Percentiles rank a stretch among this genome's conserved stretches.
phyloP scores from a whole-genome alignment of 2,888 invertebrate genomes.

The Pollenia angustigena region DNA sequence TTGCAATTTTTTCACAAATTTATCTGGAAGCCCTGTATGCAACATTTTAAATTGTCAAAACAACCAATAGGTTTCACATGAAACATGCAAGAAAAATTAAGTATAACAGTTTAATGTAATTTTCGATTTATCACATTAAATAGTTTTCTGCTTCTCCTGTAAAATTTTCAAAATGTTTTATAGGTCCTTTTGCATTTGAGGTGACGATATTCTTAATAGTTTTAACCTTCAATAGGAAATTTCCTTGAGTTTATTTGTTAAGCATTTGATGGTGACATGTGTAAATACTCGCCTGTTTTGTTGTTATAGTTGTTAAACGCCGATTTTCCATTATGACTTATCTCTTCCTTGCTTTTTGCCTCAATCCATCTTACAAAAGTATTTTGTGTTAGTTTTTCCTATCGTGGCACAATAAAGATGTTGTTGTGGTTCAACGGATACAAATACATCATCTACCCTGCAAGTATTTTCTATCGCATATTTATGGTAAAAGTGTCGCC shows the following conservation, averaged over 20 bases:
- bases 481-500: no score
- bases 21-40: no score
- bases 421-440: slow-evolving; percentile 24
- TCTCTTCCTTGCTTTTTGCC: neutral
- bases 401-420: neutral
- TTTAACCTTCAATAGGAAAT: slow-evolving; percentile 34
- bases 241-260: slow-evolving; percentile 55
- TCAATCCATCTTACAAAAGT: neutral
- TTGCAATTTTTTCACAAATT: no score
- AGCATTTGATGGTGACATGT: slow-evolving; percentile 63
- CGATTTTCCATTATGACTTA: neutral
- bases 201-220: slow-evolving; percentile 4
- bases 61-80: no score
- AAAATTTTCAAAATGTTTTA: no score
- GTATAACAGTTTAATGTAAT: no score
- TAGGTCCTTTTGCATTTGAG: no score
- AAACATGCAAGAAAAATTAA: no score
- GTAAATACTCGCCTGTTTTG: slow-evolving; percentile 65
- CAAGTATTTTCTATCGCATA: no score
- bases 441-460: neutral
- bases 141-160: no score
- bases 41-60: no score
- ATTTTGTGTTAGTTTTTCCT: slow-evolving; percentile 20
- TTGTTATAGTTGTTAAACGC: slow-evolving; percentile 26
- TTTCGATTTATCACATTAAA: no score